Conservation (phyloP, 2,113 vertebrate genomes). For the Chloebia gouldiae region DNA sequence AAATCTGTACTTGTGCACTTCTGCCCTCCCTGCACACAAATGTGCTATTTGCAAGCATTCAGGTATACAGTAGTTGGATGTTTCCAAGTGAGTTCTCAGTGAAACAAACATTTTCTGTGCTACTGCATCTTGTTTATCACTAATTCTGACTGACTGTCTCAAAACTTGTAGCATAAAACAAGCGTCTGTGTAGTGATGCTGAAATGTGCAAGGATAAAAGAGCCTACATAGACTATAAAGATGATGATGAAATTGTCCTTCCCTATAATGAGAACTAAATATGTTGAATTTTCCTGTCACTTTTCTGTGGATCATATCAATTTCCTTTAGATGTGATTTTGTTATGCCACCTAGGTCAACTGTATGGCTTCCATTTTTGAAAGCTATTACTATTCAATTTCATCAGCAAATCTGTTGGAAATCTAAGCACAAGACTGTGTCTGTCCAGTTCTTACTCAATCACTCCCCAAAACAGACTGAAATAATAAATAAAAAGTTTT, state of each 20-base stretch:
- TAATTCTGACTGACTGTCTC: neutral
- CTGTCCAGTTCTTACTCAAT: neutral
- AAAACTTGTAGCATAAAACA: neutral
- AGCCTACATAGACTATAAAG: neutral
- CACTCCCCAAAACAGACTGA: neutral
- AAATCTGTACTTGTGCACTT: neutral
- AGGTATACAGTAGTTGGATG: neutral
- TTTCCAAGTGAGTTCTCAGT: neutral
- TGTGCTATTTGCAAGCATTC: neutral
- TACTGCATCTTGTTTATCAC: neutral
- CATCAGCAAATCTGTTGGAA: neutral
- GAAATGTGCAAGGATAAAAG: neutral
- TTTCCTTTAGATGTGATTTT: neutral
- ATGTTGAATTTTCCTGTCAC: neutral
- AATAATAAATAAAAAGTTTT: neutral
- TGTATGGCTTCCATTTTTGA: neutral
- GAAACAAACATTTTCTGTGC: neutral
- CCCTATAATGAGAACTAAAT: neutral
- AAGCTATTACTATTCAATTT: neutral
- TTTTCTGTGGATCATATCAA: neutral
- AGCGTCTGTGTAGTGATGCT: neutral
- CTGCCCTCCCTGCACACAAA: neutral
- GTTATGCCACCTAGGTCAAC: neutral
- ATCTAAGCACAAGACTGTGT: neutral
- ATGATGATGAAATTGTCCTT: neutral